Evolutionary conservation across 2,888 invertebrate genomes (phyloP).

Genomic region (Hirtodrosophila alboralis): DNA sequence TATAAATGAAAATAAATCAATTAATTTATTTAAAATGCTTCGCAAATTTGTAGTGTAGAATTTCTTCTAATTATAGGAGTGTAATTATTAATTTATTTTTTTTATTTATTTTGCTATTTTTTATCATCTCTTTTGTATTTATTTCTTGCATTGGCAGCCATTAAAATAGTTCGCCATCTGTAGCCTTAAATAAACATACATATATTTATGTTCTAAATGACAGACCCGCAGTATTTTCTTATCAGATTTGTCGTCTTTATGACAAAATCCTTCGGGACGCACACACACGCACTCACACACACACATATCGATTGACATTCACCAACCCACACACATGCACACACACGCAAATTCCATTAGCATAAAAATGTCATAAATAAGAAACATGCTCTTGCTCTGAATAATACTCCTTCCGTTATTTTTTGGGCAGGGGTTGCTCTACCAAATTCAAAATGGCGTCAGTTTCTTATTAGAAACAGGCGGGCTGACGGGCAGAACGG

Average conservation of each 20-base stretch:
- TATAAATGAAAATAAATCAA: too few relatives aligned
- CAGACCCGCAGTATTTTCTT: slow-evolving; percentile 59
- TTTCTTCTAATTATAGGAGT: too few relatives aligned
- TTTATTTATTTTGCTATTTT: background rate
- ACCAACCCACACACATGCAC: slow-evolving; percentile 20
- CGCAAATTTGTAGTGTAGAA: too few relatives aligned
- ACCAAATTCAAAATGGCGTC: slow-evolving; percentile 81
- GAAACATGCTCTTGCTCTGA: slow-evolving; percentile 59
- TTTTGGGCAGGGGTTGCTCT: slow-evolving; percentile 60
- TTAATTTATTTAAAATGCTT: too few relatives aligned
- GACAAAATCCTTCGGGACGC: slow-evolving; percentile 44
- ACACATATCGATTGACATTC: slow-evolving; percentile 4
- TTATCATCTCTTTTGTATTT: background rate
- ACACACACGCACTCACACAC: slow-evolving; percentile 19
- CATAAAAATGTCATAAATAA: slow-evolving; percentile 81
- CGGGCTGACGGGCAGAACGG: slow-evolving; percentile 26
- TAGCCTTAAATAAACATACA: slow-evolving; percentile 17
- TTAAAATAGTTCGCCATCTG: slow-evolving; percentile 50
- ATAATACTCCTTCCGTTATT: slow-evolving; percentile 50
- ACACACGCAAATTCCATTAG: slow-evolving; percentile 66
- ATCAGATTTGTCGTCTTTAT: slow-evolving; percentile 59
- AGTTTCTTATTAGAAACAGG: slow-evolving; percentile 81
- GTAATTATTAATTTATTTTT: background rate
- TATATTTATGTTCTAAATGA: slow-evolving; percentile 8
- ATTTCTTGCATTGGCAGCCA: slow-evolving; percentile 23